Evolutionary conservation across 2,888 invertebrate species (phyloP).

Genomic region (Keiferia lycopersicella): DNA sequence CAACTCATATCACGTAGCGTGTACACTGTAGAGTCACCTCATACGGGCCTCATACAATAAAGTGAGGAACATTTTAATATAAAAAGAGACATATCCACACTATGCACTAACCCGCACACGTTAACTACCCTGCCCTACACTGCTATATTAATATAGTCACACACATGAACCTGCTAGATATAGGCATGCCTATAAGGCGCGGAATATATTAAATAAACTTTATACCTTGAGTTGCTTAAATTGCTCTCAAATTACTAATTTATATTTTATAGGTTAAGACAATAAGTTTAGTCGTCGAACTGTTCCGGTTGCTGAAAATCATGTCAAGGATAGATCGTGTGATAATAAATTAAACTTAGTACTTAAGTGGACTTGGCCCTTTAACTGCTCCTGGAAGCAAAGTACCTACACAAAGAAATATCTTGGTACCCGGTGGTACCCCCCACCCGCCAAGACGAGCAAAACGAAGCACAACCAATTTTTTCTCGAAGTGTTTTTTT

Average conservation of each 20-base stretch:
- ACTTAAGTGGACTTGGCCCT: conserved; percentile 2
- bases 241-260: conserved; percentile 16
- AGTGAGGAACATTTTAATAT: too few relatives aligned
- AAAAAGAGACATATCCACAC: too few relatives aligned
- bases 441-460: too few relatives aligned
- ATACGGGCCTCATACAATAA: too few relatives aligned
- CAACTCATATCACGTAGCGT: too few relatives aligned
- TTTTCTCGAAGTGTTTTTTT: too few relatives aligned
- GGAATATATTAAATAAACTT: conserved; percentile 52
- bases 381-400: not conserved
- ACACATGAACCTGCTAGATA: conserved; percentile 32
- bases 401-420: too few relatives aligned
- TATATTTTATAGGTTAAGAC: conserved; percentile 21
- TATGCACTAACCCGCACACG: conserved; percentile 12
- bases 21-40: too few relatives aligned
- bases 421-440: too few relatives aligned
- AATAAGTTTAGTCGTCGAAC: conserved; percentile 12
- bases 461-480: too few relatives aligned
- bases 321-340: conserved; percentile 29
- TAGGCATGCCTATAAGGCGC: conserved; percentile 39
- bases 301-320: conserved; percentile 23
- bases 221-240: conserved; percentile 22
- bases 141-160: conserved; percentile 32
- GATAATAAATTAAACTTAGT: conserved; percentile 20
- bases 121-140: conserved; percentile 20